These are phyloP conservation scores for Euplexia lucipara DNA, from an alignment of 2,888 invertebrate genomes.

Conservation along the genomic window DNA sequence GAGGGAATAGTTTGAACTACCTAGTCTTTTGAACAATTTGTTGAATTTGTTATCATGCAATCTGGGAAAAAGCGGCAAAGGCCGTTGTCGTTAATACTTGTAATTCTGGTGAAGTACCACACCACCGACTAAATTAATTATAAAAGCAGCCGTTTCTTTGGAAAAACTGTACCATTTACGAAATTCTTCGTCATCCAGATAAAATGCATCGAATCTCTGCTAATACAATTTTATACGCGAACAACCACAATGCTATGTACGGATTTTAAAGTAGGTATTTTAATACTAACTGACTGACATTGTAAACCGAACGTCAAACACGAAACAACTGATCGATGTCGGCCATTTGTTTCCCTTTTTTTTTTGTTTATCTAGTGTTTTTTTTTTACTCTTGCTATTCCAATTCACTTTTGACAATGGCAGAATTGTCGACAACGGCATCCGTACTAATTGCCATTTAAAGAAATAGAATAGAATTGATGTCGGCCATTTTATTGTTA, in stretches of 20 bases:
- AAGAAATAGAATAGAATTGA: constrained; percentile 24
- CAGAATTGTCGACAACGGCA: constrained; percentile 25
- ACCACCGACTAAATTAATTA: too few relatives aligned
- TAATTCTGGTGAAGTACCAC: too few relatives aligned
- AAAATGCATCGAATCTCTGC: too few relatives aligned
- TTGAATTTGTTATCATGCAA: too few relatives aligned
- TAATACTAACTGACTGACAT: constrained; percentile 22
- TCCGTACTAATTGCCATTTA: constrained; percentile 23
- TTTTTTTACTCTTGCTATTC: too few relatives aligned
- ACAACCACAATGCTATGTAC: constrained; percentile 20
- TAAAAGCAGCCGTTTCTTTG: constrained; percentile 19
- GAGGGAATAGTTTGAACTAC: constrained; percentile 16
- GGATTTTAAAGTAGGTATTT: too few relatives aligned
- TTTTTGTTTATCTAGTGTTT: too few relatives aligned
- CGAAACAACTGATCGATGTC: constrained; percentile 21
- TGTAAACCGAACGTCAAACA: constrained; percentile 22
- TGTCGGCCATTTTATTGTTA: too few relatives aligned
- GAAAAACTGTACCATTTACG: constrained; percentile 19
- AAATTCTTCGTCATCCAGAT: constrained; percentile 19
- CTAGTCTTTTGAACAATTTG: constrained; percentile 22
- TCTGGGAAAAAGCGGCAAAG: too few relatives aligned
- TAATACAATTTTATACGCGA: constrained; percentile 22
- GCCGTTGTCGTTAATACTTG: too few relatives aligned
- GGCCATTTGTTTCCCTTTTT: constrained; percentile 20
- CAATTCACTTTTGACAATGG: too few relatives aligned